Evolutionary conservation across 2,888 invertebrate genomes (phyloP).

Genomic region (Leptopilina myrica): DNA sequence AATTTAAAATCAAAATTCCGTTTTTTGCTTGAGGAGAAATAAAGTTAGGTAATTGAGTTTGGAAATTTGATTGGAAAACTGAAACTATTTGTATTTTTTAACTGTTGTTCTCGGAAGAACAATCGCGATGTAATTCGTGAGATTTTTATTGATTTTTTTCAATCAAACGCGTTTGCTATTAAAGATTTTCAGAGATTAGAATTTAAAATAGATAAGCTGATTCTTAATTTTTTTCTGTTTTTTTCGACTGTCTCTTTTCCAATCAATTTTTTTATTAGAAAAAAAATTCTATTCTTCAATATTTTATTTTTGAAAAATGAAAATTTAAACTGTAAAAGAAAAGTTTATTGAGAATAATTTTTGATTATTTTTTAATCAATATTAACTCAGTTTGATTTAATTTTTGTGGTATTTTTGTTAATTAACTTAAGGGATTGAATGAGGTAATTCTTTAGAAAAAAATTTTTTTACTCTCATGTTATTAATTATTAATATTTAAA

Average conservation of each 20-base stretch:
- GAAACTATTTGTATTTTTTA: slow-evolving; percentile 16
- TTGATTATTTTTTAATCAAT: too few relatives aligned
- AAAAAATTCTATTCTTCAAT: slow-evolving; percentile 20
- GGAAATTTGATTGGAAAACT: slow-evolving; percentile 1
- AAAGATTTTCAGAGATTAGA: slow-evolving; percentile 8
- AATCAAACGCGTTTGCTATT: slow-evolving; percentile 17
- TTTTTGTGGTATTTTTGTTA: too few relatives aligned
- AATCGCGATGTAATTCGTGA: slow-evolving; percentile 5
- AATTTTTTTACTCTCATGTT: too few relatives aligned
- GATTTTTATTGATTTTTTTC: not conserved
- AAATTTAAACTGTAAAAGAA: too few relatives aligned
- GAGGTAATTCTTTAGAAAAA: too few relatives aligned
- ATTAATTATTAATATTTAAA: too few relatives aligned
- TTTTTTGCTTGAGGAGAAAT: not conserved
- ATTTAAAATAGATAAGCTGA: slow-evolving; percentile 21
- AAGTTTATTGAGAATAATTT: too few relatives aligned
- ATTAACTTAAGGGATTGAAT: too few relatives aligned
- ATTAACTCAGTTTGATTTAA: too few relatives aligned
- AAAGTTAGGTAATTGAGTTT: slow-evolving; percentile 19
- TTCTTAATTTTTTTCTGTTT: slow-evolving; percentile 4
- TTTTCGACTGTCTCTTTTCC: slow-evolving; percentile 26
- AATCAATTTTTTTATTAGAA: slow-evolving; percentile 19
- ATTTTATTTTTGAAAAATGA: not conserved
- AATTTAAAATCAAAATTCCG: slow-evolving; percentile 24
- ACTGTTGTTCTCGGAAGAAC: slow-evolving; percentile 13